Evolutionary conservation across 2,113 vertebrate species (phyloP).

Genomic region (Elaphurus davidianus): DNA sequence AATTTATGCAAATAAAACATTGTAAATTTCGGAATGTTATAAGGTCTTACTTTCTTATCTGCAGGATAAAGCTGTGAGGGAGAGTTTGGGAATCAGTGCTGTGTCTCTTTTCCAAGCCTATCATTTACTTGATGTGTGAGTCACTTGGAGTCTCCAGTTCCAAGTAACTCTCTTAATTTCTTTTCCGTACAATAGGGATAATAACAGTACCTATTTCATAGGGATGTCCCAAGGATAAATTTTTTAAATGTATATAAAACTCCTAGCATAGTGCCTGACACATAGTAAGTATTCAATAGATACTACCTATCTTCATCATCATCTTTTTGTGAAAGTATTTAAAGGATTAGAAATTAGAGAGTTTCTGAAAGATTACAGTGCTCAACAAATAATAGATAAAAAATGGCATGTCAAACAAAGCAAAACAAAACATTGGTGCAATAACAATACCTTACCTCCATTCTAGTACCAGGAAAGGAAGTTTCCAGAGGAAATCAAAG

Average conservation of each 20-base stretch:
- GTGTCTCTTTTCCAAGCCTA: neutral
- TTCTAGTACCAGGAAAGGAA: conserved; percentile 80
- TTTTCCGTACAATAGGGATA: neutral
- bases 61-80: neutral
- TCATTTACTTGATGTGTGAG: neutral
- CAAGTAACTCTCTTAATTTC: neutral
- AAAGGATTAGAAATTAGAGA: conserved; percentile 20
- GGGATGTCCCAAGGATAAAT: neutral
- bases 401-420: neutral
- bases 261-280: neutral
- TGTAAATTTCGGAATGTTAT: neutral
- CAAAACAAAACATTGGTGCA: neutral
- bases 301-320: neutral
- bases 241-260: neutral
- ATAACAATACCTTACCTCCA: conserved; percentile 87
- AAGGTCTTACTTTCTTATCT: neutral
- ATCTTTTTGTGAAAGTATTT: neutral
- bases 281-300: neutral
- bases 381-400: neutral
- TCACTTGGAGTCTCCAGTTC: neutral
- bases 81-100: neutral
- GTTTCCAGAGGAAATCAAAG: conserved; percentile 61
- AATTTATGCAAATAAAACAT: neutral
- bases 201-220: neutral
- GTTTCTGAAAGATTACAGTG: neutral